These are phyloP conservation scores for Cheilosia grossa DNA, from an alignment of 2,888 invertebrate species.

Conservation along the genomic window DNA sequence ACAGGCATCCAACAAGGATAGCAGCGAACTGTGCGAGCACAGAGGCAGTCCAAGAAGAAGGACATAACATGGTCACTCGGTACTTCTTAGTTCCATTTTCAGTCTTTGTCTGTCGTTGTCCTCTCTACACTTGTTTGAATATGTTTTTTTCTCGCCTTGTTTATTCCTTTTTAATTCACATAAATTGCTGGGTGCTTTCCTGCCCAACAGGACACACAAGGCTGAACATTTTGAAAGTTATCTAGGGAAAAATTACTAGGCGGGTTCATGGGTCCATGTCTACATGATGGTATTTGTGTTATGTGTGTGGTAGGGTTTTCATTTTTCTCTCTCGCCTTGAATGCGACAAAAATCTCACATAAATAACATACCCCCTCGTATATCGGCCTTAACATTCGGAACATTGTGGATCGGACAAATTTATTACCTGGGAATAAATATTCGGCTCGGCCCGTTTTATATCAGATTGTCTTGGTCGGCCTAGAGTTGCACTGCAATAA, in stretches of 20 bases:
- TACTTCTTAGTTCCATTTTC: slow-evolving; percentile 10
- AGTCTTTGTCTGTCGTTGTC: slow-evolving; percentile 16
- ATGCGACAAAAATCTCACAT: slow-evolving; percentile 47
- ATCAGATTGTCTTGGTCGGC: slow-evolving; percentile 82
- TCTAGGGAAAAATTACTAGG: slow-evolving; percentile 70
- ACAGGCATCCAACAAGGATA: slow-evolving; percentile 55
- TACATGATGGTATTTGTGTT: slow-evolving; percentile 28
- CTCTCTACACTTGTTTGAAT: slow-evolving; percentile 5
- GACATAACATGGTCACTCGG: slow-evolving; percentile 22
- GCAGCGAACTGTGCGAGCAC: slow-evolving; percentile 41
- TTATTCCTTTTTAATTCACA: slow-evolving; percentile 31
- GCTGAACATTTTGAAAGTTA: slow-evolving; percentile 34
- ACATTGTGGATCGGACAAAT: slow-evolving; percentile 80
- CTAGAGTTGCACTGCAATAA: slow-evolving; percentile 83
- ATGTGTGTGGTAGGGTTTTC: slow-evolving; percentile 56
- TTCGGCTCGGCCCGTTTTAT: slow-evolving; percentile 83
- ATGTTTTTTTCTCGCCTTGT: background rate
- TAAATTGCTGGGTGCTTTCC: slow-evolving; percentile 45
- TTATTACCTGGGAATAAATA: slow-evolving; percentile 83
- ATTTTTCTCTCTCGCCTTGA: slow-evolving; percentile 15
- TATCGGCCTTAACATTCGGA: slow-evolving; percentile 76
- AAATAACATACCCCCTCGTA: slow-evolving; percentile 28
- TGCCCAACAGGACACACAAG: slow-evolving; percentile 37
- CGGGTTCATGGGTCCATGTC: slow-evolving; percentile 20
- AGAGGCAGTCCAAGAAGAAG: slow-evolving; percentile 18